Base-by-base conservation (phyloP, 1,140 invertebrate species). In the Tachypleus tridentatus region DNA sequence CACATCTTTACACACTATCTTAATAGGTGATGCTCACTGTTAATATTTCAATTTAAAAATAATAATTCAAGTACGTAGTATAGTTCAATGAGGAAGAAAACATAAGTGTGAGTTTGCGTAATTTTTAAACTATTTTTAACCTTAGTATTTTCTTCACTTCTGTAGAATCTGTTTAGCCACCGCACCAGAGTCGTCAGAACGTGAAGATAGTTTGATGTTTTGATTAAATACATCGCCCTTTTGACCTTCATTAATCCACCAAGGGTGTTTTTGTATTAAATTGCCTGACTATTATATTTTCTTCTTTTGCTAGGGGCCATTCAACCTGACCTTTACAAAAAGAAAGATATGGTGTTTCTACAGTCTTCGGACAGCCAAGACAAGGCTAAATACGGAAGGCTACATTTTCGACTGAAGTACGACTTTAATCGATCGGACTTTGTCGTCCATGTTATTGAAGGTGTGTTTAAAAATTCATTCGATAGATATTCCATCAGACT, bases 341-440 rank as follows among this genome's bases (percentile, higher is more conserved):
- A 75, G 11, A 76, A 77, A 63, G 76, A 77, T 58, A 73, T 75
- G 7, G 75, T 78, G 4, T 68, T 78, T 10, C 73, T 76, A 53
- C 76, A 29, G 29, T 29, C 74, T 5, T 76, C 75, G 4, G 75
- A 76, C 51, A 63, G 58, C 51, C 83, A 85, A n/a, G 71, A 73
- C 57, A 67, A 68, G 51, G 60, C 60, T 47, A 70, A 83, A 29
- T 83, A 83, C 7, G 90, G 90, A 49, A 80, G 87, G 56, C 80
- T 94, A 64, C 90, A 92, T 74, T 81, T 92, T 68, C 80, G 88
- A 11, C 79, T 93, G 5, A 90, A 87, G 70, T 94, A 93, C 71
- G 90, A 94, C 76, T 91, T 92, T 72, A 86, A 92, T 74, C 83
- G 87, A 71, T 92, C 89, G 29, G 91, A 94, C 76, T 79, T 94